These are phyloP conservation scores for Oegoconia quadripuncta DNA, from an alignment of 2,888 invertebrate genomes.

Conservation along the genomic window DNA sequence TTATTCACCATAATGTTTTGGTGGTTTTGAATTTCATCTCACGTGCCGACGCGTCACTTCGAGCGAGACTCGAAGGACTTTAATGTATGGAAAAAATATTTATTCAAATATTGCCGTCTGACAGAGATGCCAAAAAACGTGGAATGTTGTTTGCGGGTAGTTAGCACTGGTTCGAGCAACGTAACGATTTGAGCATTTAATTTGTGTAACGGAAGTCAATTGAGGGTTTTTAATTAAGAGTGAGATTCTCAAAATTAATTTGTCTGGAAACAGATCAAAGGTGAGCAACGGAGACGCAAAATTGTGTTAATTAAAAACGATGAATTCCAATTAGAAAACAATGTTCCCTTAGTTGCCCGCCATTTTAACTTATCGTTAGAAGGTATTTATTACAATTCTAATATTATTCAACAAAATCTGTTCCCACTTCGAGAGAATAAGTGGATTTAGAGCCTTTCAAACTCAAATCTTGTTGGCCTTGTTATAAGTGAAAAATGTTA, in stretches of 20 bases:
- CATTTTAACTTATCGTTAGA: not conserved
- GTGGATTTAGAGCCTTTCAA: too few species aligned
- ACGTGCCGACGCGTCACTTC: slow-evolving; percentile 50
- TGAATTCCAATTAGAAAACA: slow-evolving; percentile 16
- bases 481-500: too few species aligned
- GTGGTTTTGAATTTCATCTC: slow-evolving; percentile 29
- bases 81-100: slow-evolving; percentile 36
- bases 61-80: slow-evolving; percentile 33
- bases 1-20: not conserved
- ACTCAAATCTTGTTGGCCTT: too few species aligned
- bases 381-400: not conserved
- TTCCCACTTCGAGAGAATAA: too few species aligned
- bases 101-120: slow-evolving; percentile 41
- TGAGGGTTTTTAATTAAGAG: slow-evolving; percentile 18
- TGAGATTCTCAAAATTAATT: slow-evolving; percentile 14
- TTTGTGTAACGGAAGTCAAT: slow-evolving; percentile 14
- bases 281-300: slow-evolving; percentile 12
- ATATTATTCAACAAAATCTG: too few species aligned
- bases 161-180: slow-evolving; percentile 18
- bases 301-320: slow-evolving; percentile 22
- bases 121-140: slow-evolving; percentile 54
- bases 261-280: slow-evolving; percentile 13
- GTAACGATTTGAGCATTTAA: too few species aligned
- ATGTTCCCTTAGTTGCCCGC: slow-evolving; percentile 8
- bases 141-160: slow-evolving; percentile 53